These are phyloP conservation scores for Ptychobarbus kaznakovi DNA, from an alignment of 2,797 vertebrate species.

Conservation along the genomic window DNA sequence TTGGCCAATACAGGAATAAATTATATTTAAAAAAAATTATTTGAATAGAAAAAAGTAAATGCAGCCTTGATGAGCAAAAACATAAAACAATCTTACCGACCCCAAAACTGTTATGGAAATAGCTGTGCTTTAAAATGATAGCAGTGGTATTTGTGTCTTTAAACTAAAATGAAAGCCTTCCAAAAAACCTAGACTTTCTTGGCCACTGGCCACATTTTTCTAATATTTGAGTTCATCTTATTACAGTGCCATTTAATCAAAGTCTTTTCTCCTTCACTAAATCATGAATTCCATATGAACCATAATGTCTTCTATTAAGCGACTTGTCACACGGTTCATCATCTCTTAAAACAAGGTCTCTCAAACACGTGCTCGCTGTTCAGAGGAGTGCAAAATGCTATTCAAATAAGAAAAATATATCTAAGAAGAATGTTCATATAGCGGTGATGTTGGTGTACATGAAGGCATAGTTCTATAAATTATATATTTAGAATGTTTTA, in stretches of 20 bases:
- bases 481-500: background rate
- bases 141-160: background rate
- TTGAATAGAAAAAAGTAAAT: background rate
- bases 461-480: background rate
- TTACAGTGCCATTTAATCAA: slow-evolving; percentile 61
- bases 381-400: background rate
- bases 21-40: background rate
- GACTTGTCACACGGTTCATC: slow-evolving; percentile 53
- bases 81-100: background rate
- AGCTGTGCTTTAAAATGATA: background rate
- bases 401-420: background rate
- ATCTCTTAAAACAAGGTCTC: slow-evolving; percentile 52
- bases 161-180: background rate
- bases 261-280: slow-evolving; percentile 57
- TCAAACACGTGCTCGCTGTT: background rate
- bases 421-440: background rate
- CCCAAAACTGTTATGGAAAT: background rate
- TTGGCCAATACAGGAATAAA: background rate
- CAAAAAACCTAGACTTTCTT: background rate
- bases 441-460: background rate
- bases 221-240: slow-evolving; percentile 50
- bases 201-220: slow-evolving; percentile 15
- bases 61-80: background rate
- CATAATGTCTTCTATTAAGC: slow-evolving; percentile 61
- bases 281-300: slow-evolving; percentile 58